A percentile compares a stretch with the other conserved stretches of the same genome.
Evolutionary conservation across 1,140 invertebrate genomes (phyloP).

Genomic region (Platorchestia sp.): DNA sequence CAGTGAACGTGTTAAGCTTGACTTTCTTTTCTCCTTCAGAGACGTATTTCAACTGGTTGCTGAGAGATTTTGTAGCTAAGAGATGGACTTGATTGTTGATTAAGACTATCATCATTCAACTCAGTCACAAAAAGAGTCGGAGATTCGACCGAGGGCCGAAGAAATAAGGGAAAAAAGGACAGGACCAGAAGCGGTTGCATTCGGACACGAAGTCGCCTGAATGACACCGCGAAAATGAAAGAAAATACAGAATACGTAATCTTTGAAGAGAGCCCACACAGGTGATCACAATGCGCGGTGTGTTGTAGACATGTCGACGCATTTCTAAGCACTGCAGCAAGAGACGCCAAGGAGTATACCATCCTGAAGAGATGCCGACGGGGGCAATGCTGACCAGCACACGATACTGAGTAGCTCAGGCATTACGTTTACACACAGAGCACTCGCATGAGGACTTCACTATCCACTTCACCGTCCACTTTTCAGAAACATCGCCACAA

Average conservation of each 20-base stretch:
- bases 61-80: background rate
- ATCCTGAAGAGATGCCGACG: background rate
- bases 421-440: background rate
- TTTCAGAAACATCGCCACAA: too few species aligned
- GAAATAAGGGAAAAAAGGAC: background rate
- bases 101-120: too few species aligned
- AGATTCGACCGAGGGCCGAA: too few species aligned
- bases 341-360: too few species aligned
- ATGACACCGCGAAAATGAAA: background rate
- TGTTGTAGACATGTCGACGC: background rate
- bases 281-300: background rate
- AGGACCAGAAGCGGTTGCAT: background rate
- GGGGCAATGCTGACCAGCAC: background rate
- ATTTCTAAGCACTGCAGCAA: background rate
- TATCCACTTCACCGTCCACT: too few species aligned
- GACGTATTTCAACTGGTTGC: background rate
- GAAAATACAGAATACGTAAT: background rate
- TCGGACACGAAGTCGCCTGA: background rate
- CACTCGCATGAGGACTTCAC: background rate
- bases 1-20: too few species aligned
- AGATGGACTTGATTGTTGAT: too few species aligned
- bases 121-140: too few species aligned
- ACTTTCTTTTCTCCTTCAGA: background rate
- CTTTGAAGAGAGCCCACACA: background rate
- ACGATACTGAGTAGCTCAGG: background rate